A percentile compares a stretch with the other conserved stretches of the same genome.
Evolutionary conservation across 2,797 vertebrate species (phyloP).

Genomic region (Malacoraja senta): DNA sequence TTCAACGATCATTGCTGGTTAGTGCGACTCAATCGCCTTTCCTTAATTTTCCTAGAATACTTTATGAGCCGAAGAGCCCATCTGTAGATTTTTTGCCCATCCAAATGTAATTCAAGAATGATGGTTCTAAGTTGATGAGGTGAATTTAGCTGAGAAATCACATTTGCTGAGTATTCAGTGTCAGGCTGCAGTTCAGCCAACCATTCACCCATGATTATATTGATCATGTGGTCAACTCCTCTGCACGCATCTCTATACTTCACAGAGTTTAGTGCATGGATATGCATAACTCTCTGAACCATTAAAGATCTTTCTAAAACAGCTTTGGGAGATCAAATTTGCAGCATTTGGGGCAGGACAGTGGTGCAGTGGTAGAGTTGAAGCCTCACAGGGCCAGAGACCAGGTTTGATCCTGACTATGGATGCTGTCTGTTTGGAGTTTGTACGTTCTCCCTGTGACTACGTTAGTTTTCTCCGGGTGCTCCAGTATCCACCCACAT

Average conservation of each 20-base stretch:
- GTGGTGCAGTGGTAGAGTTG: too few species aligned
- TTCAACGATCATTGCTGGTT: not conserved
- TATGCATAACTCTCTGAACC: not conserved
- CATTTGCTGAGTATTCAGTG: not conserved
- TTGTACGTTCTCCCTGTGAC: too few species aligned
- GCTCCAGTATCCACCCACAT: too few species aligned
- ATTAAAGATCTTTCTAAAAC: not conserved
- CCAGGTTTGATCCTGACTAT: too few species aligned
- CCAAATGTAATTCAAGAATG: not conserved
- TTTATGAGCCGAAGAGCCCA: not conserved
- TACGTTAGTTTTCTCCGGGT: too few species aligned
- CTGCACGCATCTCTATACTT: not conserved
- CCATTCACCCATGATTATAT: not conserved
- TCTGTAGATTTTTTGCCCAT: not conserved
- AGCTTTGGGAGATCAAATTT: not conserved
- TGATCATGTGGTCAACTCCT: not conserved
- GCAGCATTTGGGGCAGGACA: not conserved
- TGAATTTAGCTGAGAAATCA: not conserved
- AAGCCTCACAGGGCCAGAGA: too few species aligned
- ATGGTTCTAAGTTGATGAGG: not conserved
- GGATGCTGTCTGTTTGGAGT: too few species aligned
- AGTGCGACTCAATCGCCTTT: not conserved
- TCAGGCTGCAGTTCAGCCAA: not conserved
- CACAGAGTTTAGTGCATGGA: not conserved
- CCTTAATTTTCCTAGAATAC: not conserved